A percentile compares a stretch with the other conserved stretches of the same genome.
Evolutionary conservation across 2,797 vertebrate species (phyloP).

Genomic region (Lagodon rhomboides): DNA sequence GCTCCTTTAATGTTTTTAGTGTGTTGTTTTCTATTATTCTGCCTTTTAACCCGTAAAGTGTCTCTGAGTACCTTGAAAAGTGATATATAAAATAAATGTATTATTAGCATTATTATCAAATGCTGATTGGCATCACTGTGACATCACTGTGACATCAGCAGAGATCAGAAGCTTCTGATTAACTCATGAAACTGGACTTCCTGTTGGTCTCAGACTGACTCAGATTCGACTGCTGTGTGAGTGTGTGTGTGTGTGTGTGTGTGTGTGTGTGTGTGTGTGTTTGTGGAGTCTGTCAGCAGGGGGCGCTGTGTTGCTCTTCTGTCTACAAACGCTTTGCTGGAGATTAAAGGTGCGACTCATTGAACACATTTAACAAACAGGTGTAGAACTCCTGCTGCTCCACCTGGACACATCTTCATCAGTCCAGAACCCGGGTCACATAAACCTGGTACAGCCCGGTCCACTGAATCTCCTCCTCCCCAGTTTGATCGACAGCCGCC

Average conservation of each 20-base stretch:
- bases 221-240: background rate
- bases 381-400: background rate
- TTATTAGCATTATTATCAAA: too few relatives aligned
- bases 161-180: too few relatives aligned
- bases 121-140: too few relatives aligned
- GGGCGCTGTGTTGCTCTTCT: background rate
- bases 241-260: conserved; percentile 14
- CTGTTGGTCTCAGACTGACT: background rate
- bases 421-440: background rate
- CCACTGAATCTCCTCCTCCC: background rate
- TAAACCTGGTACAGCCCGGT: background rate
- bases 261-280: conserved; percentile 6
- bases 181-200: background rate
- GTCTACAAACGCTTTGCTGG: conserved; percentile 24
- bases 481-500: background rate
- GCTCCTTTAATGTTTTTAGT: too few relatives aligned
- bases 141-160: too few relatives aligned
- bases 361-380: conserved; percentile 17
- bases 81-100: too few relatives aligned
- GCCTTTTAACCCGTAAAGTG: too few relatives aligned
- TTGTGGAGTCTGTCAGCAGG: conserved; percentile 24
- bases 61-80: too few relatives aligned
- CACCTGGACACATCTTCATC: background rate
- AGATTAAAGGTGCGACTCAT: conserved; percentile 3
- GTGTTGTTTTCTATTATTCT: too few relatives aligned